phyloP scores from a whole-genome alignment of 2,888 invertebrate genomes.

The Drosophila nr. perissopoda region DNA sequence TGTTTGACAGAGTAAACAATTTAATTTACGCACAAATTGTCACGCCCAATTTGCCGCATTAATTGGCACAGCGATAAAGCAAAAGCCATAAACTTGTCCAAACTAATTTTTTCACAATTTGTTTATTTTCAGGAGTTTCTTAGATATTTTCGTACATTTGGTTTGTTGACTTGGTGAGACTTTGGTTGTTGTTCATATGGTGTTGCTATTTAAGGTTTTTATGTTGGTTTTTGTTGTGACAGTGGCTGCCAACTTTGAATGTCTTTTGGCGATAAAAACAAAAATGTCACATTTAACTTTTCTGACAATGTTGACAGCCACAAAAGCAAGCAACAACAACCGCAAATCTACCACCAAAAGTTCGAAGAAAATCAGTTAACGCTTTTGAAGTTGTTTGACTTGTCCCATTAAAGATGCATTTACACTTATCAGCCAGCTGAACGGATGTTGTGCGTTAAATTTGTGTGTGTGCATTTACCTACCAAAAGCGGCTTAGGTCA shows the following conservation, averaged over 20 bases:
- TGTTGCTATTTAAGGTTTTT: slow-evolving; percentile 9
- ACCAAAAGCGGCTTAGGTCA: slow-evolving; percentile 65
- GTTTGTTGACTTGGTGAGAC: slow-evolving; percentile 6
- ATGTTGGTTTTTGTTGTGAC: slow-evolving; percentile 10
- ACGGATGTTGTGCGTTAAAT: slow-evolving; percentile 17
- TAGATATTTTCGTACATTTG: slow-evolving; percentile 16
- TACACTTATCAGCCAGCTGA: slow-evolving; percentile 45
- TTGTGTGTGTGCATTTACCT: slow-evolving; percentile 33
- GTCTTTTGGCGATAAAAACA: slow-evolving; percentile 50
- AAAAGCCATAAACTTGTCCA: slow-evolving; percentile 32
- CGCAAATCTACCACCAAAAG: slow-evolving; percentile 40
- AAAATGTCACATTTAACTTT: slow-evolving; percentile 59
- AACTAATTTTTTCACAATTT: slow-evolving; percentile 34
- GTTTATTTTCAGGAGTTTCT: slow-evolving; percentile 28
- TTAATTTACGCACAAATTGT: slow-evolving; percentile 44
- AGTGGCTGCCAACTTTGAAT: slow-evolving; percentile 46
- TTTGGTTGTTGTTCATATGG: not conserved
- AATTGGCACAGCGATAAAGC: slow-evolving; percentile 41
- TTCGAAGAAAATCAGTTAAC: slow-evolving; percentile 55
- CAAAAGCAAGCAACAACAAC: slow-evolving; percentile 9
- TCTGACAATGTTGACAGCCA: slow-evolving; percentile 54
- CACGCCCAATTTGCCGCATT: slow-evolving; percentile 48
- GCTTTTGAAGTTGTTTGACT: slow-evolving; percentile 35
- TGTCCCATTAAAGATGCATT: slow-evolving; percentile 50
- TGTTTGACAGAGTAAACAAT: slow-evolving; percentile 43